A percentile compares a stretch with the other conserved stretches of the same genome.
Conservation (phyloP, 2,113 vertebrate species). For the Nothoprocta perdicaria region DNA sequence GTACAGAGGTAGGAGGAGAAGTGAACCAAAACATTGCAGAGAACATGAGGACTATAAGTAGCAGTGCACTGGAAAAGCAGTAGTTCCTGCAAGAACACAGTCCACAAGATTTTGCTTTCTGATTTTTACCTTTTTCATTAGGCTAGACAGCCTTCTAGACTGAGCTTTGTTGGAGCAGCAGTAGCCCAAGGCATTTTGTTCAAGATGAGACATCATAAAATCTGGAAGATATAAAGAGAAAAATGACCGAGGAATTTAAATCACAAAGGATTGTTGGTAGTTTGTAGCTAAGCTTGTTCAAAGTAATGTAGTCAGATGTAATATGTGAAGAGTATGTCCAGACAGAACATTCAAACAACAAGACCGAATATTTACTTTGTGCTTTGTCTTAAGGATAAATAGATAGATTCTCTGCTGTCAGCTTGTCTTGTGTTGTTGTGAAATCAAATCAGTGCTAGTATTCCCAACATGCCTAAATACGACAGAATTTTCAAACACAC, state of each 20-base stretch:
- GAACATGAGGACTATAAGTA: not conserved
- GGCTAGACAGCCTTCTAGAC: not conserved
- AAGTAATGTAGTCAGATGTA: not conserved
- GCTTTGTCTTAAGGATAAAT: constrained; percentile 56
- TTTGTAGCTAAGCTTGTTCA: constrained; percentile 18
- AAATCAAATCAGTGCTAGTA: constrained; percentile 12
- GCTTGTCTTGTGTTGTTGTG: not conserved
- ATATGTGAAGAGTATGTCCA: constrained; percentile 19
- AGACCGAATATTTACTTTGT: constrained; percentile 59
- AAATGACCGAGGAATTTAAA: constrained; percentile 46
- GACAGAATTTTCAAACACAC: constrained; percentile 3
- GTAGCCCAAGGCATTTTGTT: constrained; percentile 15
- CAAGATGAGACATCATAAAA: constrained; percentile 5
- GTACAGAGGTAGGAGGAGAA: not conserved
- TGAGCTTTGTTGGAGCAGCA: not conserved
- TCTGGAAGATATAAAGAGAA: not conserved
- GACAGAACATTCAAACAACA: constrained; percentile 64
- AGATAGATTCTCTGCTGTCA: constrained; percentile 47
- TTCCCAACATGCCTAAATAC: constrained; percentile 15
- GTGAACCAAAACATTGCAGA: not conserved
- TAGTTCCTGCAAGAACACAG: not conserved
- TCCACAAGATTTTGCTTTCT: not conserved
- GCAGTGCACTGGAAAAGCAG: not conserved
- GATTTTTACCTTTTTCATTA: constrained; percentile 33
- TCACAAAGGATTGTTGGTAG: constrained; percentile 27